phyloP scores from a whole-genome alignment of 2,113 vertebrate species.

The Eclectus roratus region DNA sequence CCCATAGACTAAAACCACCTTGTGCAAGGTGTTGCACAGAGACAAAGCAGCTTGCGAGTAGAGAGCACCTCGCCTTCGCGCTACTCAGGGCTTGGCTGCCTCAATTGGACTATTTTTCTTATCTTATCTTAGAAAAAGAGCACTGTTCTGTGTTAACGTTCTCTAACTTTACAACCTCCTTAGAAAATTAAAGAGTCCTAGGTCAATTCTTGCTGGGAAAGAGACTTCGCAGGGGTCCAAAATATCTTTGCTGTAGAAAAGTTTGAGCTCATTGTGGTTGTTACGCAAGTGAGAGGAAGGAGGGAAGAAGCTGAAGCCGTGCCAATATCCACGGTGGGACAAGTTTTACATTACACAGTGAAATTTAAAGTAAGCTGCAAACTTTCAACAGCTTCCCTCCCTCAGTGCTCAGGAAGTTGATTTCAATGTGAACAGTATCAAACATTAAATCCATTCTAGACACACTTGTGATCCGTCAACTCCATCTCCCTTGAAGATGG shows the following conservation, averaged over 20 bases:
- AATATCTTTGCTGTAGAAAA: background rate
- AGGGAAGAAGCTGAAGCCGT: background rate
- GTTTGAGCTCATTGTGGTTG: background rate
- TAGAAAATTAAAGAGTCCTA: background rate
- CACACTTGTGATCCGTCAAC: background rate
- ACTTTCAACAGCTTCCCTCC: background rate
- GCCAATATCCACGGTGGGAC: background rate
- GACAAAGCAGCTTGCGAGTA: background rate
- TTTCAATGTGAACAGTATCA: background rate
- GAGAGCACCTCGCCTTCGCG: fast-evolving
- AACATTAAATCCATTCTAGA: background rate
- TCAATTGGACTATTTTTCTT: background rate
- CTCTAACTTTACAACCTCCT: background rate
- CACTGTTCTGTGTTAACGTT: background rate
- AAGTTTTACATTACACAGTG: background rate
- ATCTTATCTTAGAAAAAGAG: background rate
- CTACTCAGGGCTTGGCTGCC: background rate
- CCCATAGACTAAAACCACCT: background rate
- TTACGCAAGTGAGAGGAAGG: background rate
- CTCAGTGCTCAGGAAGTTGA: background rate
- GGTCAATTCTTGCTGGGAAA: background rate
- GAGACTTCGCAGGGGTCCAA: background rate
- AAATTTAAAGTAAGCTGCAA: background rate
- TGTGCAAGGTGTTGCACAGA: background rate
- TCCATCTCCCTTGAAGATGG: background rate